Conservation (phyloP, 2,888 invertebrate species). For the Drosophila nigricruria region DNA sequence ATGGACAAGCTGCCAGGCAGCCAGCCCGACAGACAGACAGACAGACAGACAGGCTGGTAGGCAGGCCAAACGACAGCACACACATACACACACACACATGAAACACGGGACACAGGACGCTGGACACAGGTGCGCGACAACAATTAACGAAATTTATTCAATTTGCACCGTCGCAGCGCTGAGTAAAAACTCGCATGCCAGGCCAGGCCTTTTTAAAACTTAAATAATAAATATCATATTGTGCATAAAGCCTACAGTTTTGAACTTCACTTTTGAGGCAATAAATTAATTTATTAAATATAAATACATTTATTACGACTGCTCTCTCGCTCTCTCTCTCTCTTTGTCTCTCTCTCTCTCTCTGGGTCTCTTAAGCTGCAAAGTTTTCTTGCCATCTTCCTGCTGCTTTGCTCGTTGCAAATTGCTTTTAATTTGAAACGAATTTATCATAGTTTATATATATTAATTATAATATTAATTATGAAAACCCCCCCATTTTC, state of each 20-base stretch:
- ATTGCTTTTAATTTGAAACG: conserved; percentile 23
- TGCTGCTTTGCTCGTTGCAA: not conserved
- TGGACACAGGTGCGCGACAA: conserved; percentile 70
- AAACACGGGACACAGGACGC: conserved; percentile 14
- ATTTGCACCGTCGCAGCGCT: conserved; percentile 62
- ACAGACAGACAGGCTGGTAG: not conserved
- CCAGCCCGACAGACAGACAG: not conserved
- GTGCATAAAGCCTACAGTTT: conserved; percentile 37
- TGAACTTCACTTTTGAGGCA: conserved; percentile 31
- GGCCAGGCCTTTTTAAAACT: conserved; percentile 52
- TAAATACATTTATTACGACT: conserved; percentile 34
- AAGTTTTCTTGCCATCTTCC: conserved; percentile 3
- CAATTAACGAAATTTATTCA: conserved; percentile 81
- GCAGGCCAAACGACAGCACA: conserved; percentile 11
- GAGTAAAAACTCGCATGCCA: conserved; percentile 37
- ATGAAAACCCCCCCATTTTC: not conserved
- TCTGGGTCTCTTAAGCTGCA: conserved; percentile 14
- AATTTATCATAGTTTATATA: conserved; percentile 30
- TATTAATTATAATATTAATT: conserved; percentile 22
- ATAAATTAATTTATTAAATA: conserved; percentile 54
- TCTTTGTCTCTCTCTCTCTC: not conserved
- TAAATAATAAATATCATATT: conserved; percentile 67
- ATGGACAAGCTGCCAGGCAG: conserved; percentile 27
- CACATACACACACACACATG: conserved; percentile 1
- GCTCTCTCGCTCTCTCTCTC: not conserved